Conservation (phyloP, 2,797 vertebrate species). For the Caiman crocodilus region DNA sequence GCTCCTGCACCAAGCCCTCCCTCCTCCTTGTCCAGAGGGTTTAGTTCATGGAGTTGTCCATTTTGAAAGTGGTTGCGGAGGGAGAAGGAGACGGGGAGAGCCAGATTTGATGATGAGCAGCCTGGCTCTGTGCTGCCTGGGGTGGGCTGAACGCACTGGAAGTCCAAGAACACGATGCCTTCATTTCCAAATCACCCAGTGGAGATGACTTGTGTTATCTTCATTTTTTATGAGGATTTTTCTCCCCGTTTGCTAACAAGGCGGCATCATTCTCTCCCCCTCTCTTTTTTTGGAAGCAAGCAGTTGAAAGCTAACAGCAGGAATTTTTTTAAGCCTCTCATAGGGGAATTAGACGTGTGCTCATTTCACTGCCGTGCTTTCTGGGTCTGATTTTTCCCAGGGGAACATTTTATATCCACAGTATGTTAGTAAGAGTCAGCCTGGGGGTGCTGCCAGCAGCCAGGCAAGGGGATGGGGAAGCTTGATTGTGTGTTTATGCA, state of each 20-base stretch:
- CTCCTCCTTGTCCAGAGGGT: not conserved
- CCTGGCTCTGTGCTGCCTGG: not conserved
- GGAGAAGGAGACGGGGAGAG: not conserved
- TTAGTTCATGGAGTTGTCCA: not conserved
- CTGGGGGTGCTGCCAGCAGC: conserved; percentile 76
- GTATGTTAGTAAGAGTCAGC: conserved; percentile 75
- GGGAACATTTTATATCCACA: conserved; percentile 76
- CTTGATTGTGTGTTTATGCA: conserved; percentile 75
- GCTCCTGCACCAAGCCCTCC: not conserved
- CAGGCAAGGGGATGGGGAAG: conserved; percentile 74
- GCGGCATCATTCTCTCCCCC: not conserved
- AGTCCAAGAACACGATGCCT: conserved; percentile 23
- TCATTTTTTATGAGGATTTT: not conserved
- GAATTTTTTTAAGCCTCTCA: conserved; percentile 63
- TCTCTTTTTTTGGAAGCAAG: conserved; percentile 45
- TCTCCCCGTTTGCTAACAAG: not conserved
- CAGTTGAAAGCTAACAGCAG: conserved; percentile 69
- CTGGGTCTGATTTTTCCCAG: conserved; percentile 76
- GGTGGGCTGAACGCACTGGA: not conserved
- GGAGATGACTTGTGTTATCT: conserved; percentile 53
- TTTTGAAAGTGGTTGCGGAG: not conserved
- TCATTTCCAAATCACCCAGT: not conserved
- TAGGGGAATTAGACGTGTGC: conserved; percentile 71
- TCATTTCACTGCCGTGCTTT: conserved; percentile 58
- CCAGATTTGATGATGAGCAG: fast-evolving